Conservation (phyloP, 2,888 invertebrate genomes). For the Mechanitis messenoides region DNA sequence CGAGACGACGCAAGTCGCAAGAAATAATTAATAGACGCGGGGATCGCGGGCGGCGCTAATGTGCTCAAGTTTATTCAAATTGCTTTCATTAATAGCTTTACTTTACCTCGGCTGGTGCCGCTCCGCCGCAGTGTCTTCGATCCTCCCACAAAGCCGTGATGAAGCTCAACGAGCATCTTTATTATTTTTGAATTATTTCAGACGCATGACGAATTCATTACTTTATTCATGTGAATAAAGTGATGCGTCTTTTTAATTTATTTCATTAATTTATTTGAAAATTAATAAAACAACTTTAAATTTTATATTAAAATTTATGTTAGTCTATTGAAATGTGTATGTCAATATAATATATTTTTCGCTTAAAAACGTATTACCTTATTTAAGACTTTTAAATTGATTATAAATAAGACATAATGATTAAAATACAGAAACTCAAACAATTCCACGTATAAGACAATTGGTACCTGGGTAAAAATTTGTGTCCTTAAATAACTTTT, state of each 20-base stretch:
- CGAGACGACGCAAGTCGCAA: slow-evolving; percentile 19
- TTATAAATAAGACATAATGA: too few relatives aligned
- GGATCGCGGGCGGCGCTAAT: slow-evolving; percentile 27
- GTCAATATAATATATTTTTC: too few relatives aligned
- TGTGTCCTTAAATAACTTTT: too few relatives aligned
- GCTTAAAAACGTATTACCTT: too few relatives aligned
- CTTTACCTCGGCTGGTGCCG: slow-evolving; percentile 23
- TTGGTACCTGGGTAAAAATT: too few relatives aligned
- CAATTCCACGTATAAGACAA: too few relatives aligned
- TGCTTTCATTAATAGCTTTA: slow-evolving; percentile 44
- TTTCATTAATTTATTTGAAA: too few relatives aligned
- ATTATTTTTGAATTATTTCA: slow-evolving; percentile 13
- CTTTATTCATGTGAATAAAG: neutral
- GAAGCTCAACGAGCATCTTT: slow-evolving; percentile 20
- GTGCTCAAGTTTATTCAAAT: slow-evolving; percentile 49
- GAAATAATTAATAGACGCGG: slow-evolving; percentile 21
- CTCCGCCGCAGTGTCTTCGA: slow-evolving; percentile 21
- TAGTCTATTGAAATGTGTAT: too few relatives aligned
- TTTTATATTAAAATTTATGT: too few relatives aligned
- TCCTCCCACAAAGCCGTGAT: slow-evolving; percentile 19
- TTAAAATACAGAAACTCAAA: too few relatives aligned
- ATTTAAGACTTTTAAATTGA: too few relatives aligned
- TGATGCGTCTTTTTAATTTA: neutral
- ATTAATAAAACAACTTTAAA: too few relatives aligned
- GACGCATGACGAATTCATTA: neutral